These are phyloP conservation scores for Schizopygopsis pylzovi DNA, from an alignment of 2,797 vertebrate genomes.

Conservation along the genomic window DNA sequence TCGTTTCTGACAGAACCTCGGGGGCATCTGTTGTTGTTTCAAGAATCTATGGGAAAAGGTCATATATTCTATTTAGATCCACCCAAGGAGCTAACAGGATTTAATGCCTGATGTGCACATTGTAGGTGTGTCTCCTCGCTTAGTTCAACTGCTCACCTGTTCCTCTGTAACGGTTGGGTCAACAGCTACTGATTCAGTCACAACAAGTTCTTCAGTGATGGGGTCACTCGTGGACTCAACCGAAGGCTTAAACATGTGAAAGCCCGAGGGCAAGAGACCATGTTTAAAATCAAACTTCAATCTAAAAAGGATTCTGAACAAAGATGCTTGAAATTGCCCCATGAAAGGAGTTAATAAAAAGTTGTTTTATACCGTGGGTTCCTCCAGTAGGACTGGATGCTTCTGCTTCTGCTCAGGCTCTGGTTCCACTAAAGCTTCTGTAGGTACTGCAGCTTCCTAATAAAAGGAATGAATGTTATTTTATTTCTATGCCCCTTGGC, in stretches of 20 bases:
- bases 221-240: conserved; percentile 41
- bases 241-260: conserved; percentile 37
- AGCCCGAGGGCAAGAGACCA: conserved; percentile 5
- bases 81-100: conserved; percentile 22
- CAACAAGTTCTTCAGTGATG: conserved; percentile 66
- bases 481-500: conserved; percentile 3
- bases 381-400: conserved; percentile 4
- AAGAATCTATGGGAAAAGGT: conserved; percentile 57
- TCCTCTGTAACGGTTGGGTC: conserved; percentile 55
- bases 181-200: conserved; percentile 64
- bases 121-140: neutral
- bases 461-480: conserved; percentile 19
- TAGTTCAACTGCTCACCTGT: conserved; percentile 57
- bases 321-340: conserved; percentile 13
- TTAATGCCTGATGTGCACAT: conserved; percentile 24
- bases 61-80: conserved; percentile 13
- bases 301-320: conserved; percentile 38
- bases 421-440: conserved; percentile 38
- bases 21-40: conserved; percentile 48
- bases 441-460: conserved; percentile 20
- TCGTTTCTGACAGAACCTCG: conserved; percentile 30
- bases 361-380: conserved; percentile 5
- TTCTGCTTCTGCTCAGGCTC: neutral
- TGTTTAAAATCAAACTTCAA: conserved; percentile 36
- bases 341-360: conserved; percentile 31